These are phyloP conservation scores for Brachyhypopomus occidentalis DNA, from an alignment of 2,113 vertebrate genomes.

Conservation along the genomic window DNA sequence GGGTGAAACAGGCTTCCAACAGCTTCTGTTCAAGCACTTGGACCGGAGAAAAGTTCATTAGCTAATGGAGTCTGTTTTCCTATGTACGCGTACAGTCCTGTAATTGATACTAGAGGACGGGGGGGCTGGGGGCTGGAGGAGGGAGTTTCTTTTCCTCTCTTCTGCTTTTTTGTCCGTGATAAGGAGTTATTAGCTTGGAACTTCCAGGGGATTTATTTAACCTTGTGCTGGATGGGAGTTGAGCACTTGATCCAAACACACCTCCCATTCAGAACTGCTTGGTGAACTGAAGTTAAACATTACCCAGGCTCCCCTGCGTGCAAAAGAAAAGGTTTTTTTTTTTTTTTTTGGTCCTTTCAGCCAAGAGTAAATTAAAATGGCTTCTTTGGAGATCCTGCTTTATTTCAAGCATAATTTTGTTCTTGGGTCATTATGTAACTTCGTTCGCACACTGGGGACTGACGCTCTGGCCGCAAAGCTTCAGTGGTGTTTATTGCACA, in stretches of 20 bases:
- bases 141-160: conserved; percentile 29
- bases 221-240: conserved; percentile 40
- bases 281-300: conserved; percentile 36
- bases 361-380: background rate
- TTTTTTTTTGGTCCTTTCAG: background rate
- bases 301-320: background rate
- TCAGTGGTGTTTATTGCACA: conserved; percentile 7
- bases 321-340: too few relatives aligned
- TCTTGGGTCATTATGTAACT: background rate
- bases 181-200: conserved; percentile 46
- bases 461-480: background rate
- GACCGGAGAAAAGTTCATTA: conserved; percentile 1
- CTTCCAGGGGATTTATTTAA: conserved; percentile 44
- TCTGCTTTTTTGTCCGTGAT: conserved; percentile 45
- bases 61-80: background rate
- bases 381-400: background rate
- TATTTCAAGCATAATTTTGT: conserved; percentile 22
- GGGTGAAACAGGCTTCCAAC: background rate
- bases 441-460: background rate
- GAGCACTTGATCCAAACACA: conserved; percentile 31
- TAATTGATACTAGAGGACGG: conserved; percentile 36
- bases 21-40: background rate
- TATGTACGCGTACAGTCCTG: background rate
- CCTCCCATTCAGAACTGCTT: conserved; percentile 41
- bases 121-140: conserved; percentile 24